Evolutionary conservation across 2,113 vertebrate genomes (phyloP).

Genomic region (Noturus placidus): DNA sequence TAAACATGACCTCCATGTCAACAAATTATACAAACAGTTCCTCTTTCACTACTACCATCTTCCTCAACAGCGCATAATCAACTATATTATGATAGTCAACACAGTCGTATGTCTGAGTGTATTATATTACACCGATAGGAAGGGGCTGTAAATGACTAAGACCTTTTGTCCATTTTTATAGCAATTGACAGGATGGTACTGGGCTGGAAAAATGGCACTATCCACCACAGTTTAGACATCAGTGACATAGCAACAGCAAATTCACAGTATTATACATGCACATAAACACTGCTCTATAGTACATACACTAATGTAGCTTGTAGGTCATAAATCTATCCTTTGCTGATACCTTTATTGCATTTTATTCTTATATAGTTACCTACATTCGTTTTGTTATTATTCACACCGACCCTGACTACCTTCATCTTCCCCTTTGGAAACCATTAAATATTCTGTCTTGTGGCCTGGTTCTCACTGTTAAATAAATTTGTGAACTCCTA

Average conservation of each 20-base stretch:
- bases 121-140: neutral
- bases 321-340: neutral
- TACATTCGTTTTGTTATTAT: neutral
- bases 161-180: neutral
- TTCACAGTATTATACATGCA: neutral
- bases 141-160: neutral
- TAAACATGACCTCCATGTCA: neutral
- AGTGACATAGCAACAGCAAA: neutral
- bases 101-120: neutral
- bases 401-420: neutral
- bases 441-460: neutral
- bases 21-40: neutral
- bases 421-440: neutral
- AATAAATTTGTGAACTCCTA: conserved; percentile 49
- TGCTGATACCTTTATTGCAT: neutral
- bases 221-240: neutral
- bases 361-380: neutral
- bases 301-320: neutral
- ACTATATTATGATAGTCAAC: neutral
- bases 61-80: neutral
- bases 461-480: neutral
- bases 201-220: neutral
- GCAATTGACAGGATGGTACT: neutral
- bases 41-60: neutral
- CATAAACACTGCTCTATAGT: neutral